Base-by-base conservation (phyloP, 2,797 vertebrate species). In the Tympanoctomys barrerae region DNA sequence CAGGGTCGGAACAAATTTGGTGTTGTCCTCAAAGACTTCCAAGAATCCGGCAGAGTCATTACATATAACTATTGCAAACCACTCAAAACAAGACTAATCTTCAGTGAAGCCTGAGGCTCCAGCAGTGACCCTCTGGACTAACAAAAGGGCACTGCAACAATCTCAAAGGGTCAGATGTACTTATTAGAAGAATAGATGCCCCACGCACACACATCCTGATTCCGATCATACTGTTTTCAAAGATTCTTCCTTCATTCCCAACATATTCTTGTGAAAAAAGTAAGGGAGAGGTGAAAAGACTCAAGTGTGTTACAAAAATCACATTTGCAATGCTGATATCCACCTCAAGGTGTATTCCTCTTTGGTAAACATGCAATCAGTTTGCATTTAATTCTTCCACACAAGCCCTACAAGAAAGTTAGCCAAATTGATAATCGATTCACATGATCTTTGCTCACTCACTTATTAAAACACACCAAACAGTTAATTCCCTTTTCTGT, bases 381-480 rank as follows among this genome's bases (percentile, higher is more conserved):
- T 97, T 97, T 97, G 97, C 92, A 96, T 97, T 97, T 97, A 96
- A 97, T 97, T 96, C 96, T 96, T 90, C 93, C 93, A 92, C 94
- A 96, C 87, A 92, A 97, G 89, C 92, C 75, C 85, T 91, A 49
- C 59, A 87, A 97, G 91, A 97, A 96, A 97, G 93, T 93, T 95
- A 94, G 89, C 94, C 94, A 97, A 97, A 97, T 96, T 96, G 95
- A 95, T 97, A 96, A 98, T 98, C 97, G 86, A 98, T 96, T 98
- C 96, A 96, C 97, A 97, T 97, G 97, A 97, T 97, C 97, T 97
- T 98, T 97, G 96, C 91, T 97, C 93, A 96, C 91, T 97, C 96
- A 97, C 94, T 97, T 97, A 97, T 97, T 97, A 96, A 98, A 97
- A 96, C 91, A 97, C 96, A 96, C 97, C 96, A 97, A 97, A 98